These are phyloP conservation scores for Hozukius guyotensis DNA, from an alignment of 2,797 vertebrate species.

Conservation along the genomic window DNA sequence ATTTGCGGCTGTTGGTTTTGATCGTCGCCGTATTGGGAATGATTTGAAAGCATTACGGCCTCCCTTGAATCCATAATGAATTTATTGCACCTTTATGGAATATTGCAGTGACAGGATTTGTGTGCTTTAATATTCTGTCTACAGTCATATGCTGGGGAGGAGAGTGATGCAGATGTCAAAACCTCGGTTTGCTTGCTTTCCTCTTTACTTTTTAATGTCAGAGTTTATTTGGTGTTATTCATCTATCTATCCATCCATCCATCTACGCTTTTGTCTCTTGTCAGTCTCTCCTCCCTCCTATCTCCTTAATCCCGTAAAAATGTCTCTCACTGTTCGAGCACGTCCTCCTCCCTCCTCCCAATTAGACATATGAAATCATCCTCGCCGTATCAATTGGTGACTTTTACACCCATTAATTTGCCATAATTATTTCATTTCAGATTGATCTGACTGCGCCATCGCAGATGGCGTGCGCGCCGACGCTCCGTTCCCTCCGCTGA, in stretches of 20 bases:
- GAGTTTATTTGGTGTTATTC: neutral
- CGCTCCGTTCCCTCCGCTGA: conserved; percentile 65
- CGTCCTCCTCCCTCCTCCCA: conserved; percentile 57
- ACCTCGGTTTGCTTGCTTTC: neutral
- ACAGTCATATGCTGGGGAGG: conserved; percentile 17
- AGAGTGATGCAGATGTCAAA: conserved; percentile 26
- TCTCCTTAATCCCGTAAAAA: conserved; percentile 35
- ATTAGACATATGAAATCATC: conserved; percentile 74
- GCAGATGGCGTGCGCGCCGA: conserved; percentile 64
- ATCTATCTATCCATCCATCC: neutral
- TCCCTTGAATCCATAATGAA: conserved; percentile 65
- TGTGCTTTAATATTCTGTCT: conserved; percentile 59
- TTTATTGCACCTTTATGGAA: conserved; percentile 64
- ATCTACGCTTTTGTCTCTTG: conserved; percentile 14
- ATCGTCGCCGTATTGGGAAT: conserved; percentile 52
- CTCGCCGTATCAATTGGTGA: conserved; percentile 73
- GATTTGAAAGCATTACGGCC: conserved; percentile 55
- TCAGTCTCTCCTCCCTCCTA: conserved; percentile 2
- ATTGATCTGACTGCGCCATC: conserved; percentile 72
- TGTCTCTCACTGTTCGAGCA: conserved; percentile 31
- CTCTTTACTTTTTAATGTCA: neutral
- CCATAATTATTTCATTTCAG: conserved; percentile 81
- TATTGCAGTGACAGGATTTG: conserved; percentile 57
- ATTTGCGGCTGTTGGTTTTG: conserved; percentile 73
- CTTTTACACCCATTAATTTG: conserved; percentile 81